phyloP scores from a whole-genome alignment of 2,888 invertebrate species.

The Serrognathus titanus region DNA sequence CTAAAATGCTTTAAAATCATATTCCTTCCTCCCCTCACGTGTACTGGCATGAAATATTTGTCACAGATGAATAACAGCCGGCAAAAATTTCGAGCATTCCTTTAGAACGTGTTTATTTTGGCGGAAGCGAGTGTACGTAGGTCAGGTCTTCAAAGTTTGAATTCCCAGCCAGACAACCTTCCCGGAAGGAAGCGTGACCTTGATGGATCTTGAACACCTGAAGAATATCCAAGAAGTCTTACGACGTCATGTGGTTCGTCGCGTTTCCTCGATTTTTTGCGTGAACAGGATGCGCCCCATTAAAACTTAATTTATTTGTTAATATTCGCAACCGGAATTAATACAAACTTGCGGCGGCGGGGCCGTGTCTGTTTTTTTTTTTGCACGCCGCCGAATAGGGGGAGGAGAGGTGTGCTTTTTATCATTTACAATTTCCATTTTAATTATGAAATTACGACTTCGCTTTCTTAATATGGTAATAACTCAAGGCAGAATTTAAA shows the following conservation, averaged over 20 bases:
- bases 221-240: conserved; percentile 12
- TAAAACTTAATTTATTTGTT: conserved; percentile 16
- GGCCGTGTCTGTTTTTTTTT: background rate
- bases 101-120: too few relatives aligned
- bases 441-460: conserved; percentile 28
- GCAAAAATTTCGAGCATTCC: too few relatives aligned
- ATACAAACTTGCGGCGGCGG: conserved; percentile 3
- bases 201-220: conserved; percentile 15
- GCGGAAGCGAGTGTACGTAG: conserved; percentile 20
- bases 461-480: background rate
- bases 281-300: background rate
- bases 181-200: conserved; percentile 27
- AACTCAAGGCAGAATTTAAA: background rate
- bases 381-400: too few relatives aligned
- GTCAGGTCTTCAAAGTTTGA: conserved; percentile 1
- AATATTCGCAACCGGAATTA: conserved; percentile 8
- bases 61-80: too few relatives aligned
- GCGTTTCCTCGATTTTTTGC: conserved; percentile 5
- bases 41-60: too few relatives aligned
- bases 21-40: too few relatives aligned
- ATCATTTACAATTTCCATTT: conserved; percentile 32
- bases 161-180: conserved; percentile 23
- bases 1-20: too few relatives aligned
- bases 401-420: conserved; percentile 24
- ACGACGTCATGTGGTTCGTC: conserved; percentile 9